phyloP scores from a whole-genome alignment of 1,140 invertebrate genomes.

The Saccostrea glomerata region DNA sequence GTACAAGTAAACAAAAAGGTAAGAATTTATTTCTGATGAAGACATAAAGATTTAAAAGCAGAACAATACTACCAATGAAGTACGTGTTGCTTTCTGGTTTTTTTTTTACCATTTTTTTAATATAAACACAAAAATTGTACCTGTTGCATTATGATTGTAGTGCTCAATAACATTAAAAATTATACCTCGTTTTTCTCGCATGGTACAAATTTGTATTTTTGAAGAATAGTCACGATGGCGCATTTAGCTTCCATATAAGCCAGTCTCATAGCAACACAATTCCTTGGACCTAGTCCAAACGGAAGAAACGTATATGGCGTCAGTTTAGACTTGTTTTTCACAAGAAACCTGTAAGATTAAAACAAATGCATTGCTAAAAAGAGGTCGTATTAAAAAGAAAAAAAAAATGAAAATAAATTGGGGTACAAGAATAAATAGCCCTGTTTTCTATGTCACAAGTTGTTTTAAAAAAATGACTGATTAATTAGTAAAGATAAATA shows the following conservation, averaged over 20 bases:
- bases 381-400: no score
- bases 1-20: neutral
- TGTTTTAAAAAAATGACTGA: no score
- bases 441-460: no score
- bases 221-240: conserved; percentile 77
- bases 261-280: conserved; percentile 83
- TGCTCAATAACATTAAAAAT: neutral
- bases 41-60: neutral
- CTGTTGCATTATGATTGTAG: no score
- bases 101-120: neutral
- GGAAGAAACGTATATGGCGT: conserved; percentile 42
- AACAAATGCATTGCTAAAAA: neutral
- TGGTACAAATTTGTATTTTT: conserved; percentile 65
- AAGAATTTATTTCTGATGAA: neutral
- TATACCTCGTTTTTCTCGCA: conserved; percentile 60
- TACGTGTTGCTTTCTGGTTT: neutral
- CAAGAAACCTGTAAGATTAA: neutral
- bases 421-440: no score
- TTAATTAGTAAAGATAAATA: no score
- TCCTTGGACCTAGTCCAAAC: conserved; percentile 82
- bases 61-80: neutral
- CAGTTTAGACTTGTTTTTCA: neutral
- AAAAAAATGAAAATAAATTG: no score
- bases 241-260: conserved; percentile 78
- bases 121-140: neutral